Percentiles rank a stretch among this genome's conserved stretches.
Evolutionary conservation across 2,113 vertebrate genomes (phyloP).

Genomic region (Engraulis encrasicolus): DNA sequence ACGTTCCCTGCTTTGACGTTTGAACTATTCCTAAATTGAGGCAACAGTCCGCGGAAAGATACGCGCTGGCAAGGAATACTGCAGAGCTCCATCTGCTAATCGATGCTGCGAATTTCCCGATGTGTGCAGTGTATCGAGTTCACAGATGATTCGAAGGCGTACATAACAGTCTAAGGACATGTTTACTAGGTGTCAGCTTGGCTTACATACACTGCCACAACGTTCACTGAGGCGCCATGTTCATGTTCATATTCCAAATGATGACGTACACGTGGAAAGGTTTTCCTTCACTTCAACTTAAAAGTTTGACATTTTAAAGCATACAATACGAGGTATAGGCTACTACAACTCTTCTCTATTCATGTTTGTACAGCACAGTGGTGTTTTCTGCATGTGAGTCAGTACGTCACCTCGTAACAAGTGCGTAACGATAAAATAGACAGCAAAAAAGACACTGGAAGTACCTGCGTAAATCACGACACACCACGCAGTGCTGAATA

Average conservation of each 20-base stretch:
- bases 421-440: background rate
- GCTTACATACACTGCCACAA: background rate
- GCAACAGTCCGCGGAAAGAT: too few species aligned
- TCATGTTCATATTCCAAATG: conserved; percentile 60
- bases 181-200: background rate
- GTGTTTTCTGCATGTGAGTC: background rate
- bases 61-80: too few species aligned
- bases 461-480: background rate
- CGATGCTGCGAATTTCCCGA: background rate
- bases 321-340: background rate
- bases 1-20: too few species aligned
- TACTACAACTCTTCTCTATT: background rate
- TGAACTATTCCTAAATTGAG: too few species aligned
- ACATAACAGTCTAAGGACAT: background rate
- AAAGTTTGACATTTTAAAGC: background rate
- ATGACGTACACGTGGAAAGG: background rate
- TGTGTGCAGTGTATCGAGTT: background rate
- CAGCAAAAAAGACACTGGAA: background rate
- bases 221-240: conserved; percentile 49
- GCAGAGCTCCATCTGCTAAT: too few species aligned
- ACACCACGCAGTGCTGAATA: background rate
- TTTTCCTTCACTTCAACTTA: conserved; percentile 15
- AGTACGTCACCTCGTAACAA: background rate
- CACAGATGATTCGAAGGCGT: background rate
- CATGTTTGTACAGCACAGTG: background rate